A percentile compares a stretch with the other conserved stretches of the same genome.
phyloP scores from a whole-genome alignment of 2,888 invertebrate genomes.

The Tanypteryx hageni region DNA sequence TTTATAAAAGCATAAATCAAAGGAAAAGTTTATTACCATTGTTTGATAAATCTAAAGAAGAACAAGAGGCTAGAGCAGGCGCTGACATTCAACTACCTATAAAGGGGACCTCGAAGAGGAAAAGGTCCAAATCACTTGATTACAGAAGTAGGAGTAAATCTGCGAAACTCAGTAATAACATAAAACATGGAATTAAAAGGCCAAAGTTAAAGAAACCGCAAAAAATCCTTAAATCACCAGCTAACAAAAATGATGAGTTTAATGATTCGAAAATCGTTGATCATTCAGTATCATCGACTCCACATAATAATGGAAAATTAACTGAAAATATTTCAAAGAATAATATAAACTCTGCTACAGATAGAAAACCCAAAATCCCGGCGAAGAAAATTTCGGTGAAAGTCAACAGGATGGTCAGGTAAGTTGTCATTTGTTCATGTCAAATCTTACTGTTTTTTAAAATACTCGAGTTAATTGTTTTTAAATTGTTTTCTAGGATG shows the following conservation, averaged over 20 bases:
- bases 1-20: neutral
- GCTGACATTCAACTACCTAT: neutral
- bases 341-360: too few species aligned
- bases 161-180: conserved; percentile 13
- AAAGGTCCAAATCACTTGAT: conserved; percentile 40
- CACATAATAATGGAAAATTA: neutral
- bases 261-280: neutral
- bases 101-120: neutral
- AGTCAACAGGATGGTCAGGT: conserved; percentile 47
- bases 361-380: neutral
- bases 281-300: neutral
- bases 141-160: neutral
- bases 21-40: neutral
- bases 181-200: conserved; percentile 30
- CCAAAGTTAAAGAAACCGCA: neutral
- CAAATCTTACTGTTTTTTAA: neutral
- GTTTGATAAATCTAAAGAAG: neutral
- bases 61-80: neutral
- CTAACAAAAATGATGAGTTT: neutral
- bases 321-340: neutral
- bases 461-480: neutral
- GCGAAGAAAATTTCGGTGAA: conserved; percentile 39
- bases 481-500: conserved; percentile 19
- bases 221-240: neutral
- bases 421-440: neutral